phyloP scores from a whole-genome alignment of 2,888 invertebrate species.

The Diogma glabrata region DNA sequence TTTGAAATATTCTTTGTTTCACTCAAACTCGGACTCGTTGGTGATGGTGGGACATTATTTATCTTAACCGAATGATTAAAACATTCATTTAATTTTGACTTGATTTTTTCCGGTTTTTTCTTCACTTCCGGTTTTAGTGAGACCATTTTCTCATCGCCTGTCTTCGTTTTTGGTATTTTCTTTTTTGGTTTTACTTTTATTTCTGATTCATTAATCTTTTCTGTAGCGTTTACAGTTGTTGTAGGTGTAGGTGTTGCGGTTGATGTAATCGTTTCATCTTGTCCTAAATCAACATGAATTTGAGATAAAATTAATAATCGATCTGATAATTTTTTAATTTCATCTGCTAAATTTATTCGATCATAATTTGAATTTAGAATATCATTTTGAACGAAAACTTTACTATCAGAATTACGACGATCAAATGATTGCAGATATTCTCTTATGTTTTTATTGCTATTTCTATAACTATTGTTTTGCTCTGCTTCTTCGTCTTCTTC shows the following conservation, averaged over 20 bases:
- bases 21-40: too few species aligned
- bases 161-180: not conserved
- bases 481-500: slow-evolving; percentile 20
- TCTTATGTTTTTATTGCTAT: slow-evolving; percentile 25
- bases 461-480: slow-evolving; percentile 25
- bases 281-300: slow-evolving; percentile 46
- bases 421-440: slow-evolving; percentile 44
- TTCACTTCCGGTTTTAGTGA: slow-evolving; percentile 8
- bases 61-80: slow-evolving; percentile 5
- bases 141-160: too few species aligned
- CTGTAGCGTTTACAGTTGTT: slow-evolving; percentile 5
- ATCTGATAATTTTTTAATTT: slow-evolving; percentile 72
- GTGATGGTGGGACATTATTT: too few species aligned
- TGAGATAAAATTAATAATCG: slow-evolving; percentile 60
- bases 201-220: slow-evolving; percentile 6
- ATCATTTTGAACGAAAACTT: slow-evolving; percentile 48
- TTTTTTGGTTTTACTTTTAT: not conserved
- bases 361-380: slow-evolving; percentile 46
- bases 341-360: slow-evolving; percentile 62
- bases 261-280: slow-evolving; percentile 17
- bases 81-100: slow-evolving; percentile 6
- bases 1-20: too few species aligned
- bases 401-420: slow-evolving; percentile 68
- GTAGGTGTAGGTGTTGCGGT: slow-evolving; percentile 30
- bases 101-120: slow-evolving; percentile 4